phyloP scores from a whole-genome alignment of 2,888 invertebrate genomes.

The Standfussiana lucernea region DNA sequence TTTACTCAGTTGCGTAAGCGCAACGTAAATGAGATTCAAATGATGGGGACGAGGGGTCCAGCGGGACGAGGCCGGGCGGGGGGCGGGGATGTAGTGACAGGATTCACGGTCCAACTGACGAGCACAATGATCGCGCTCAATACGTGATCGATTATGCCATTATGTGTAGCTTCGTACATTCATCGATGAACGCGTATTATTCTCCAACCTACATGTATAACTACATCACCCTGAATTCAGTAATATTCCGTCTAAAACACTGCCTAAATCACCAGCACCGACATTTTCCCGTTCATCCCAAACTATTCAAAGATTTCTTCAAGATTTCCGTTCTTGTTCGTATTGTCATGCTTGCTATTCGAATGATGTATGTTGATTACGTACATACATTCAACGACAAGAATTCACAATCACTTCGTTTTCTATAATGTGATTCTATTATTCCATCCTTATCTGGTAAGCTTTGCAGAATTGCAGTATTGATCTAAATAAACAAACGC shows the following conservation, averaged over 20 bases:
- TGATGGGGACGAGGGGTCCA: constrained; percentile 75
- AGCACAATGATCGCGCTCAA: constrained; percentile 89
- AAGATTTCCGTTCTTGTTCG: constrained; percentile 20
- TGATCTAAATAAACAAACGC: constrained; percentile 32
- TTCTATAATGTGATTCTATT: constrained; percentile 33
- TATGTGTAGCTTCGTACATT: constrained; percentile 78
- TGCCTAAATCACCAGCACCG: constrained; percentile 7
- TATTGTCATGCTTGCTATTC: constrained; percentile 11
- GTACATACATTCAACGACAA: constrained; percentile 22
- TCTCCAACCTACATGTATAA: constrained; percentile 55
- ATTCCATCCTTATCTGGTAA: constrained; percentile 1
- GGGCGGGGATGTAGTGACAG: constrained; percentile 84
- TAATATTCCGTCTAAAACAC: constrained; percentile 39
- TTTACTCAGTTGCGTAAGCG: constrained; percentile 89
- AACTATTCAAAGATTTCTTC: constrained; percentile 8
- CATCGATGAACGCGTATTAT: constrained; percentile 60
- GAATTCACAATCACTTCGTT: constrained; percentile 17
- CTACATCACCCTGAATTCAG: constrained; percentile 44
- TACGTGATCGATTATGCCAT: constrained; percentile 90
- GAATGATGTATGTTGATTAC: constrained; percentile 23
- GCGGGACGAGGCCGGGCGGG: constrained; percentile 61
- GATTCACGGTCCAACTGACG: constrained; percentile 89
- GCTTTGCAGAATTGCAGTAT: constrained; percentile 4
- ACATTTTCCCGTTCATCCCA: not conserved
- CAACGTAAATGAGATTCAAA: constrained; percentile 89